These are phyloP conservation scores for Argya squamiceps DNA, from an alignment of 2,797 vertebrate species.

Conservation along the genomic window DNA sequence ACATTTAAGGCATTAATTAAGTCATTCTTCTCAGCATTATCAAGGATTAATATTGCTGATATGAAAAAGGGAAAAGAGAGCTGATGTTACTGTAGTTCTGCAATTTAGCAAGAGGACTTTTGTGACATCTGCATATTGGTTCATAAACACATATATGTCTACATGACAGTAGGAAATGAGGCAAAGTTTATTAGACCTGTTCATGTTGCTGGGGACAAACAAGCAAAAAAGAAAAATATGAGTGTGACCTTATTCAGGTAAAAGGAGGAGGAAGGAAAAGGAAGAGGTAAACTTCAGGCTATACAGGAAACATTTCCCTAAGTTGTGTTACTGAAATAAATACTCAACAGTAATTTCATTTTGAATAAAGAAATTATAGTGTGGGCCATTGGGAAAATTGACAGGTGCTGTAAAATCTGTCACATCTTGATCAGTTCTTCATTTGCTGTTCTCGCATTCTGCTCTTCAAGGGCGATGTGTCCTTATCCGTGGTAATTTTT, in stretches of 20 bases:
- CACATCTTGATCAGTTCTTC: neutral
- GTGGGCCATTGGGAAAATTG: neutral
- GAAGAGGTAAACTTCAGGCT: neutral
- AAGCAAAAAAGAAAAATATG: neutral
- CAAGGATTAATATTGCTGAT: neutral
- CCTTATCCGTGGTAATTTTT: neutral
- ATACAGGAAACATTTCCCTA: neutral
- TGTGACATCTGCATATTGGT: neutral
- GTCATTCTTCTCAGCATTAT: neutral
- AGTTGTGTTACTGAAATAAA: neutral
- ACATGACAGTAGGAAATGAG: neutral
- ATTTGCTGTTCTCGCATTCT: neutral
- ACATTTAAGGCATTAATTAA: neutral
- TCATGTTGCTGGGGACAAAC: neutral
- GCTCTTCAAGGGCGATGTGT: neutral
- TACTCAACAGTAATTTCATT: neutral
- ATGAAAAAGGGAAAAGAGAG: neutral
- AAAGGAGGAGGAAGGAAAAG: neutral
- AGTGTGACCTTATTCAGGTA: neutral
- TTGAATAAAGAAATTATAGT: neutral
- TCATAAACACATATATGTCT: neutral
- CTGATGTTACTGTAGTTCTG: neutral
- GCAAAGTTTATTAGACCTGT: neutral
- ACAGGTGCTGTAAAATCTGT: neutral
- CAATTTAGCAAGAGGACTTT: neutral